These are phyloP conservation scores for Diorhabda carinulata DNA, from an alignment of 1,140 invertebrate genomes.

Conservation along the genomic window DNA sequence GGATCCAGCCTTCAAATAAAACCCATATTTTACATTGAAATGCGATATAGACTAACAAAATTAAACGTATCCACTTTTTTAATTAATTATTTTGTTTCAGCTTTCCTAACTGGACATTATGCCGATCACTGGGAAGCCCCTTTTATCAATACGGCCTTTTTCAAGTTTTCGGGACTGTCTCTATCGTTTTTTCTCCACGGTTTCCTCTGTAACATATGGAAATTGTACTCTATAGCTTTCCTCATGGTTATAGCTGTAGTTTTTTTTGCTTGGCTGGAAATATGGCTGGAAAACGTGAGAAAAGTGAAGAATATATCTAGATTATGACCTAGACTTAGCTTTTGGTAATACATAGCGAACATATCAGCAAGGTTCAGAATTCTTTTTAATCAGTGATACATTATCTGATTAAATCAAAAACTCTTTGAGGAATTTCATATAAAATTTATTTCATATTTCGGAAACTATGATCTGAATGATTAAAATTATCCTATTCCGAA, in stretches of 20 bases:
- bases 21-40: too few relatives aligned
- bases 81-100: slow-evolving; percentile 37
- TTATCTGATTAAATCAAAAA: too few relatives aligned
- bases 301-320: slow-evolving; percentile 43
- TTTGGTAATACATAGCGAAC: slow-evolving; percentile 33
- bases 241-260: slow-evolving; percentile 45
- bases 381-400: too few relatives aligned
- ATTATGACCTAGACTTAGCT: slow-evolving; percentile 43
- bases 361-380: too few relatives aligned
- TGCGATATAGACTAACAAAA: not conserved
- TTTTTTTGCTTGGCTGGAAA: slow-evolving; percentile 47
- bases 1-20: too few relatives aligned
- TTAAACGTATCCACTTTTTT: not conserved
- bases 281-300: slow-evolving; percentile 42
- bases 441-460: too few relatives aligned
- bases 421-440: too few relatives aligned
- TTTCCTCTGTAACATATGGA: slow-evolving; percentile 49
- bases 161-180: slow-evolving; percentile 47
- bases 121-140: slow-evolving; percentile 50
- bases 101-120: slow-evolving; percentile 47
- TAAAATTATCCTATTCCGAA: too few relatives aligned
- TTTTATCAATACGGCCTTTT: slow-evolving; percentile 49
- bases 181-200: slow-evolving; percentile 49
- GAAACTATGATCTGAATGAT: too few relatives aligned
- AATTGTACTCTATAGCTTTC: slow-evolving; percentile 48